These are phyloP conservation scores for Galeopsomyia nigrocyanea DNA, from an alignment of 2,888 invertebrate genomes.

Conservation along the genomic window DNA sequence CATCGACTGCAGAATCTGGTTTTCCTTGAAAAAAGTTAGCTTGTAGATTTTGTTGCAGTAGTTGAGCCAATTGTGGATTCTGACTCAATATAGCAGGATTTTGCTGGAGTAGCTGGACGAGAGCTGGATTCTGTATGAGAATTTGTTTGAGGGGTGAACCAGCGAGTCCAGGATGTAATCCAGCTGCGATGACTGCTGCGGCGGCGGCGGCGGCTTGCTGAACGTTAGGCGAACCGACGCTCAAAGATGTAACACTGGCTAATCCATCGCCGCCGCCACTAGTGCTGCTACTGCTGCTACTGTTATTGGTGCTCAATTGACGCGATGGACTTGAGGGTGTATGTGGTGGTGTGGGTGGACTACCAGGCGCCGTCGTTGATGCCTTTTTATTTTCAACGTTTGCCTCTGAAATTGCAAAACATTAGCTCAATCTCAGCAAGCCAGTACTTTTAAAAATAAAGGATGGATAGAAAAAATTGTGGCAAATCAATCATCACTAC, in stretches of 20 bases:
- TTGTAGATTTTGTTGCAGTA: constrained; percentile 66
- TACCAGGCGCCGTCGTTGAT: constrained; percentile 66
- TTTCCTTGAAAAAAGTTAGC: constrained; percentile 63
- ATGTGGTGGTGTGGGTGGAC: constrained; percentile 67
- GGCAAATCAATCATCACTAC: constrained; percentile 46
- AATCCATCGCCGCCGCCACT: constrained; percentile 42
- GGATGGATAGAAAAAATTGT: constrained; percentile 31
- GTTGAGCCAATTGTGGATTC: constrained; percentile 64
- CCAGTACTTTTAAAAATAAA: no score
- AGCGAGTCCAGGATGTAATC: constrained; percentile 44
- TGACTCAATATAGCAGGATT: constrained; percentile 65
- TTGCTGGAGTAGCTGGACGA: constrained; percentile 65
- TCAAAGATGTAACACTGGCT: constrained; percentile 33
- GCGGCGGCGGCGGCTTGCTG: constrained; percentile 41
- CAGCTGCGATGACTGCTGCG: constrained; percentile 40
- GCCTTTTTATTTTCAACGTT: constrained; percentile 66
- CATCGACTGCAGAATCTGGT: constrained; percentile 59
- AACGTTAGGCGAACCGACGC: constrained; percentile 57
- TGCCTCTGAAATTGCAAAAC: constrained; percentile 57
- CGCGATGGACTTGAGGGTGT: constrained; percentile 66
- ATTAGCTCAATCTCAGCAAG: constrained; percentile 4
- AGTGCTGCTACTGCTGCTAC: constrained; percentile 40
- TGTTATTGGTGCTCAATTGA: constrained; percentile 51
- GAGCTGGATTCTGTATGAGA: constrained; percentile 64
- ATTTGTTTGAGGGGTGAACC: constrained; percentile 64